These are phyloP conservation scores for Agriotes lineatus DNA, from an alignment of 2,888 invertebrate species.

Conservation along the genomic window DNA sequence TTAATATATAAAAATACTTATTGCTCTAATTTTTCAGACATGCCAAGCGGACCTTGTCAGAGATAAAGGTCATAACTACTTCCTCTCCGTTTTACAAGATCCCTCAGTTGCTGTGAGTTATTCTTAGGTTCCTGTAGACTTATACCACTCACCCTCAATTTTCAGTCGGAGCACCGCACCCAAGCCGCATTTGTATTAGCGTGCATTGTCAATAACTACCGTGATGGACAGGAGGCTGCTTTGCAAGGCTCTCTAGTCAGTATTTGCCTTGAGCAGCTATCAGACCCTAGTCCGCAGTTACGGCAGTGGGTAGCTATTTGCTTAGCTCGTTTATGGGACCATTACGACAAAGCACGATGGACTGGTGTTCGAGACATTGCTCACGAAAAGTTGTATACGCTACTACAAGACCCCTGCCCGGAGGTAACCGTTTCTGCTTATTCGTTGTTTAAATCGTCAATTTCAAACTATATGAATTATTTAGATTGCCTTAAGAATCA, in stretches of 20 bases:
- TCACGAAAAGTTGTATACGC: conserved; percentile 91
- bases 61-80: conserved; percentile 95
- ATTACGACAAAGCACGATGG: conserved; percentile 91
- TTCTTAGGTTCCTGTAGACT: background rate
- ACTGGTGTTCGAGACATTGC: conserved; percentile 95
- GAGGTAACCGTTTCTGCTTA: too few species aligned
- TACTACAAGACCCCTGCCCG: conserved; percentile 85
- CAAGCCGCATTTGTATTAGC: conserved; percentile 96
- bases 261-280: conserved; percentile 90
- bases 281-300: conserved; percentile 76
- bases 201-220: conserved; percentile 91
- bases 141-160: conserved; percentile 35
- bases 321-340: conserved; percentile 91
- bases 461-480: background rate
- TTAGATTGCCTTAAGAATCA: too few species aligned
- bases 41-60: conserved; percentile 96
- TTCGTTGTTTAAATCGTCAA: conserved; percentile 29
- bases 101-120: conserved; percentile 81
- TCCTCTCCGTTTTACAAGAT: conserved; percentile 92
- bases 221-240: conserved; percentile 91
- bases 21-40: conserved; percentile 71
- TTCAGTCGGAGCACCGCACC: conserved; percentile 86
- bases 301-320: conserved; percentile 94
- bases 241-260: conserved; percentile 91
- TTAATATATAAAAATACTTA: too few species aligned